Conservation (phyloP, 2,888 invertebrate species). For the Keiferia lycopersicella region DNA sequence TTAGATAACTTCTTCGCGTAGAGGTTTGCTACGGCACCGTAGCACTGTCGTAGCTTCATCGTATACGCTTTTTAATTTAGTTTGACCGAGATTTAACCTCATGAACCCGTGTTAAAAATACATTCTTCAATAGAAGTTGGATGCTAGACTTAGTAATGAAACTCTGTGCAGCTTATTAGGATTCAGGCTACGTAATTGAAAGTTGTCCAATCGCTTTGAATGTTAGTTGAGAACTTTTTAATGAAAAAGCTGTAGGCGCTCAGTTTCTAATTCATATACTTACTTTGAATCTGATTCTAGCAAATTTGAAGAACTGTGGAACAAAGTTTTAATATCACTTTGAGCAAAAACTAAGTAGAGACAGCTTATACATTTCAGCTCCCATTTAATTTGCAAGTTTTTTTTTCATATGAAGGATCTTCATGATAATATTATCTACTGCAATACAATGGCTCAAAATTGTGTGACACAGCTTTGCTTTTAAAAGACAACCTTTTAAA, state of each 20-base stretch:
- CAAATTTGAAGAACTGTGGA: too few relatives aligned
- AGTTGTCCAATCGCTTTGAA: slow-evolving; percentile 66
- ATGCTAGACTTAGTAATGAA: not conserved
- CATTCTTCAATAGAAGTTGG: too few relatives aligned
- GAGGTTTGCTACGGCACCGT: slow-evolving; percentile 5
- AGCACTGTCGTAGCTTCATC: not conserved
- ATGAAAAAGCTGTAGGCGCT: too few relatives aligned
- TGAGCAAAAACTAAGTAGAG: too few relatives aligned
- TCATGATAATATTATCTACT: too few relatives aligned
- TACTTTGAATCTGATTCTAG: too few relatives aligned
- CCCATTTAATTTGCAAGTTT: too few relatives aligned
- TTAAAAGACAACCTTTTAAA: slow-evolving; percentile 61
- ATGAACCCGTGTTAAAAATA: too few relatives aligned
- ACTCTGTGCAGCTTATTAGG: slow-evolving; percentile 36
- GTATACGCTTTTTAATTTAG: slow-evolving; percentile 1
- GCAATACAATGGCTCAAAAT: slow-evolving; percentile 37
- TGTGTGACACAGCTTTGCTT: slow-evolving; percentile 50
- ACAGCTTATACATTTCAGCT: too few relatives aligned
- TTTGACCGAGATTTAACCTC: not conserved
- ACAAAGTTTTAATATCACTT: too few relatives aligned
- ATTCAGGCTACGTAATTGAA: slow-evolving; percentile 53
- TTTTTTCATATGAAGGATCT: too few relatives aligned
- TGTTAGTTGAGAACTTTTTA: slow-evolving; percentile 49
- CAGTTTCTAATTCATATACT: too few relatives aligned
- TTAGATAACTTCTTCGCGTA: not conserved